A percentile compares a stretch with the other conserved stretches of the same genome.
Evolutionary conservation across 1,140 invertebrate species (phyloP).

Genomic region (Trinorchestia longiramus): DNA sequence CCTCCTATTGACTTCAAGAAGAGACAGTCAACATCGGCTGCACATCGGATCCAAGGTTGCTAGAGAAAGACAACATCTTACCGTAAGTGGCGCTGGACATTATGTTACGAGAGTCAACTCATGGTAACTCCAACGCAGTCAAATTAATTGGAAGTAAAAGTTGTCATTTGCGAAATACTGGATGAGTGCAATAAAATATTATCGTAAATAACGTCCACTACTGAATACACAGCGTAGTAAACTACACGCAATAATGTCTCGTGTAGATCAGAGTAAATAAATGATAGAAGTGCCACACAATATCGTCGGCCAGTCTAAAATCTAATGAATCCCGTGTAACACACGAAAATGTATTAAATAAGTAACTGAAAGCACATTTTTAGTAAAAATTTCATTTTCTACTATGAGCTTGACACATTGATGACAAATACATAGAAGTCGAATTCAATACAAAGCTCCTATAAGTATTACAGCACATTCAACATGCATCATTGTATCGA

Average conservation of each 20-base stretch:
- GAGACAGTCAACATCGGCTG: not conserved
- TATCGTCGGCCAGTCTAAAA: not conserved
- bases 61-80: not conserved
- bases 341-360: too few species aligned
- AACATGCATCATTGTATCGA: not conserved
- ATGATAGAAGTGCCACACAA: not conserved
- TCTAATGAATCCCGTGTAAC: too few species aligned
- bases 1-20: not conserved
- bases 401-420: too few species aligned
- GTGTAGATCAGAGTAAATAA: not conserved
- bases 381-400: too few species aligned
- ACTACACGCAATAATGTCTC: not conserved
- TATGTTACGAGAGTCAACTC: not conserved
- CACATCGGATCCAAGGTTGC: not conserved
- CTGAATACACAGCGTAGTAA: not conserved
- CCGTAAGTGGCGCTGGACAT: not conserved
- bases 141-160: not conserved
- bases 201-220: not conserved
- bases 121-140: not conserved
- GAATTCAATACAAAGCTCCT: too few species aligned
- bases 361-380: too few species aligned
- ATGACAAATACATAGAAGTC: too few species aligned
- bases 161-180: not conserved
- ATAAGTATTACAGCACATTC: not conserved
- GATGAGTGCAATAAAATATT: not conserved